Percentiles rank a stretch among this genome's conserved stretches.
Conservation (phyloP, 1,140 invertebrate genomes). For the Macrocentrus cingulum region DNA sequence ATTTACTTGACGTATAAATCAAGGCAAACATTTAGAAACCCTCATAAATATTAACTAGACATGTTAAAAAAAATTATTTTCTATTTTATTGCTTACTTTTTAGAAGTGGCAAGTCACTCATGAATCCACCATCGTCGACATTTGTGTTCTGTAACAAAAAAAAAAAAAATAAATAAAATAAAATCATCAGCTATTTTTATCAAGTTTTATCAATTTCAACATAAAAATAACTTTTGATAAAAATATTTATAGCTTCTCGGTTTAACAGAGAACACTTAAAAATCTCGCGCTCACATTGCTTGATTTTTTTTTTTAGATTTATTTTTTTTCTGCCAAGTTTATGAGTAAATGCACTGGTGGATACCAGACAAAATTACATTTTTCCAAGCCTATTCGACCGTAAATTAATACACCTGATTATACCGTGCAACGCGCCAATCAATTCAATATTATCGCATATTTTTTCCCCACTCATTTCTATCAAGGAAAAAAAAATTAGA, state of each 20-base stretch:
- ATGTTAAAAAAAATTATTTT: neutral
- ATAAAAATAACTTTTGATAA: constrained; percentile 1
- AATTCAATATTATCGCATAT: constrained; percentile 25
- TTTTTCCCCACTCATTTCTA: constrained; percentile 9
- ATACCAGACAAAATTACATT: constrained; percentile 30
- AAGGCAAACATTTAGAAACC: neutral
- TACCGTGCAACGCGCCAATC: constrained; percentile 5
- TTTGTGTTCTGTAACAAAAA: constrained; percentile 70
- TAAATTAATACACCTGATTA: constrained; percentile 16
- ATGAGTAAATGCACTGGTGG: neutral
- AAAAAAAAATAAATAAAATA: constrained; percentile 22
- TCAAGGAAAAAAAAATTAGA: neutral
- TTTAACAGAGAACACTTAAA: too few species aligned
- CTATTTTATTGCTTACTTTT: constrained; percentile 74
- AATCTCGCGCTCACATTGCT: too few species aligned
- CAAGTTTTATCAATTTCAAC: too few species aligned
- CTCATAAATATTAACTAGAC: neutral
- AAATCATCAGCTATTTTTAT: too few species aligned
- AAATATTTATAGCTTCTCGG: too few species aligned
- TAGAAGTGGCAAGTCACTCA: constrained; percentile 82
- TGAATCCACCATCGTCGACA: constrained; percentile 82
- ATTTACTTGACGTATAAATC: constrained; percentile 6
- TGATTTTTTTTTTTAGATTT: too few species aligned
- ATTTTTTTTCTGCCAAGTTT: neutral
- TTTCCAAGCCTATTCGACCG: constrained; percentile 22